Conservation (phyloP, 2,797 vertebrate species). For the Mormyrus hasselquistii region DNA sequence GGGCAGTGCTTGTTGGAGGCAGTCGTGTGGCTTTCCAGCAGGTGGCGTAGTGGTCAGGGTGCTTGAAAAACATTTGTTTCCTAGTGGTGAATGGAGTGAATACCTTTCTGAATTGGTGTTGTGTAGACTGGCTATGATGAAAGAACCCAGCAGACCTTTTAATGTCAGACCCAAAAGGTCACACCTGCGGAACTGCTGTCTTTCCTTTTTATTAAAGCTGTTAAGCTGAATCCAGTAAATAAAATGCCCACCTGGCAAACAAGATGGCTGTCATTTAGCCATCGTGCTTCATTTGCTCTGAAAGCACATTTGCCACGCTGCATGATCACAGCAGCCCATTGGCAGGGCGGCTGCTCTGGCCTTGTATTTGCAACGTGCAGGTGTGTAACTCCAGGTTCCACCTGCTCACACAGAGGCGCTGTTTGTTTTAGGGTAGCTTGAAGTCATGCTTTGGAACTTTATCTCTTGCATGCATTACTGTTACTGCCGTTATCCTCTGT, state of each 20-base stretch:
- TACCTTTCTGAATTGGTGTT: background rate
- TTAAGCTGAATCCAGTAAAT: background rate
- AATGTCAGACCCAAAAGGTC: background rate
- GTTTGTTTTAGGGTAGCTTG: background rate
- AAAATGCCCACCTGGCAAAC: background rate
- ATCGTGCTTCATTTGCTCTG: background rate
- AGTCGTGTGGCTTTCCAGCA: background rate
- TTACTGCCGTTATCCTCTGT: background rate
- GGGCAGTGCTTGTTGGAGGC: background rate
- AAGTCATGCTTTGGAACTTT: background rate
- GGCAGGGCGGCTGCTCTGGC: background rate
- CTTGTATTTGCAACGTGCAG: background rate
- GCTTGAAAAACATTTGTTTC: background rate
- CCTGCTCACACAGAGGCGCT: background rate
- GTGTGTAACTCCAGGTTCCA: background rate
- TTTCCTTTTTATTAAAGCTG: background rate
- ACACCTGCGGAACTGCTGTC: background rate
- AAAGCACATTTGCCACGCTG: background rate
- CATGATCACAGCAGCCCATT: background rate
- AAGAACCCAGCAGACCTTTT: background rate
- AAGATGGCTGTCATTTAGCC: background rate
- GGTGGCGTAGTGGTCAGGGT: background rate
- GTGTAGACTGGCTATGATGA: background rate
- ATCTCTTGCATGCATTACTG: background rate
- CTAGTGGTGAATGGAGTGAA: background rate